A percentile compares a stretch with the other conserved stretches of the same genome.
phyloP scores from a whole-genome alignment of 2,797 vertebrate genomes.

The Sus cebifrons region DNA sequence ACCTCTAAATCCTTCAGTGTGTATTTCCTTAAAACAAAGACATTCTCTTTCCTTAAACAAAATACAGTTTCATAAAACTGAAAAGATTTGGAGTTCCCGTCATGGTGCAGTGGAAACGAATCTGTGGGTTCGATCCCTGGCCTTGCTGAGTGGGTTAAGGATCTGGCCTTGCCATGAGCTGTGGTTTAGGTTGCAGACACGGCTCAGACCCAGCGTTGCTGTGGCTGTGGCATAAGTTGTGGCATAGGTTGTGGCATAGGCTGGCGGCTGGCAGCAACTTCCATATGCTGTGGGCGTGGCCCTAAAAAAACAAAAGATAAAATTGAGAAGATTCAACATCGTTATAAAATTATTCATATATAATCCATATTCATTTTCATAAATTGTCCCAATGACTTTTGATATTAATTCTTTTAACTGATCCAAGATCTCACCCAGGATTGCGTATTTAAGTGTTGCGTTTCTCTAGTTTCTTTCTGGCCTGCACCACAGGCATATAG shows the following conservation, averaged over 20 bases:
- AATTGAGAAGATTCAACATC: neutral
- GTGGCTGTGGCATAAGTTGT: no score
- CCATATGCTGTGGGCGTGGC: no score
- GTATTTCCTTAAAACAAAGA: neutral
- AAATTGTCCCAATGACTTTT: neutral
- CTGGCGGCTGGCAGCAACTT: no score
- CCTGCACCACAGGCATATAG: no score
- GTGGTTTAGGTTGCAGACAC: no score
- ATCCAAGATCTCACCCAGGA: neutral
- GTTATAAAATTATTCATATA: neutral
- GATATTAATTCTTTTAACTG: neutral
- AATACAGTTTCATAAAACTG: neutral
- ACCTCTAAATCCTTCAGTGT: neutral
- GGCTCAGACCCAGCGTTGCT: no score
- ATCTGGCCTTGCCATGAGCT: no score
- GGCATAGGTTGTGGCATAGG: no score
- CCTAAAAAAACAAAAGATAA: neutral
- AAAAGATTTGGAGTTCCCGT: neutral
- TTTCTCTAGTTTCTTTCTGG: neutral
- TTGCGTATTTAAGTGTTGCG: neutral
- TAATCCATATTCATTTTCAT: neutral
- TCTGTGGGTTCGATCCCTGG: no score
- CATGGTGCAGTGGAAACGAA: no score
- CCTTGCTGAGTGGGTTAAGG: no score
- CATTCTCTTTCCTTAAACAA: neutral